Evolutionary conservation across 1,140 invertebrate genomes (phyloP).

Genomic region (Rhagoletis pomonella): DNA sequence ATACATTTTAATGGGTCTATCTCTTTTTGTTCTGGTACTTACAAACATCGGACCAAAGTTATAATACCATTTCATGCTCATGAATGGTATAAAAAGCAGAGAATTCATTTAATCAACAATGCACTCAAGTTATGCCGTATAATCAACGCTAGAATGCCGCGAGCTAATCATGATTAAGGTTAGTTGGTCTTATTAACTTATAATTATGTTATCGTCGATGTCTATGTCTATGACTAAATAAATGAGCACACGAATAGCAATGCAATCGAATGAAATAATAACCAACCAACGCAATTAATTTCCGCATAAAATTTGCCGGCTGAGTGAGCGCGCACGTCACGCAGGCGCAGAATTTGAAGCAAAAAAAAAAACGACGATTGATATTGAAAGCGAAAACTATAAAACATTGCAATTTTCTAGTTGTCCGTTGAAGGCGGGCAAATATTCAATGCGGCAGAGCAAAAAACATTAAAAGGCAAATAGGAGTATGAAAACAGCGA

Average conservation of each 20-base stretch:
- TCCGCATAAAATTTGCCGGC: conserved; percentile 26
- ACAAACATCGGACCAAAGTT: no score
- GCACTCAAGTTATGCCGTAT: neutral
- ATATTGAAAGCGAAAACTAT: neutral
- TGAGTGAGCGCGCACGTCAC: neutral
- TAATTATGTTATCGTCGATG: neutral
- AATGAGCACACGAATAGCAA: neutral
- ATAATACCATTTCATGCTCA: no score
- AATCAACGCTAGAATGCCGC: neutral
- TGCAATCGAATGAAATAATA: neutral
- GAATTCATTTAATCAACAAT: neutral
- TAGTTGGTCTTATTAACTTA: neutral
- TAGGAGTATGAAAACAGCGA: neutral
- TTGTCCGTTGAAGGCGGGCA: neutral
- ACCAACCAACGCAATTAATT: conserved; percentile 29
- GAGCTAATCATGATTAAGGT: neutral
- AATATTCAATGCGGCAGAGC: neutral
- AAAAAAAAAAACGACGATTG: neutral
- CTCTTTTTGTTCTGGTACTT: no score
- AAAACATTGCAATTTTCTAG: neutral
- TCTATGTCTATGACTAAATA: no score
- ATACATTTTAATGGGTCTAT: no score
- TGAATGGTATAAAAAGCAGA: neutral
- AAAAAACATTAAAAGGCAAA: neutral
- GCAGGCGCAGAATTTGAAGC: conserved; percentile 15